Percentiles rank a stretch among this genome's conserved stretches.
phyloP scores from a whole-genome alignment of 1,140 invertebrate species.

The Fopius arisanus region DNA sequence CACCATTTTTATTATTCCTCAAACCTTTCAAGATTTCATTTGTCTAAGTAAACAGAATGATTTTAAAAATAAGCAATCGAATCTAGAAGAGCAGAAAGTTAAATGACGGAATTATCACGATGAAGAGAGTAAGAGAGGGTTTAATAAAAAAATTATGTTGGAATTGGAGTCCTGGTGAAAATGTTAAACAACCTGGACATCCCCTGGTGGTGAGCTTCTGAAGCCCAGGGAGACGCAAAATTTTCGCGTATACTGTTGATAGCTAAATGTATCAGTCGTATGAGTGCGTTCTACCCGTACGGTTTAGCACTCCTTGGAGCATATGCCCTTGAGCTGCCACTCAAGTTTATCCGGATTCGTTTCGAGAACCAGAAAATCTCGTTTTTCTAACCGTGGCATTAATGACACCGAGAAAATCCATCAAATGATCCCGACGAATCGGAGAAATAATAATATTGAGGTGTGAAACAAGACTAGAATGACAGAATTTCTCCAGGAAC shows the following conservation, averaged over 20 bases:
- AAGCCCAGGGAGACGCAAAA: neutral
- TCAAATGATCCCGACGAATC: neutral
- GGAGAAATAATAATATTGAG: neutral
- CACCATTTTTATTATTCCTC: too few species aligned
- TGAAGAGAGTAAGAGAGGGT: too few species aligned
- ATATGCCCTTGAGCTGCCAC: constrained; percentile 10
- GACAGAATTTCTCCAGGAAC: too few species aligned
- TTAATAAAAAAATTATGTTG: too few species aligned
- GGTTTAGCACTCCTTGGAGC: constrained; percentile 11
- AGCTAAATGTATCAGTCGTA: neutral
- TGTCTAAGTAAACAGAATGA: too few species aligned
- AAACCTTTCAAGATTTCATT: too few species aligned
- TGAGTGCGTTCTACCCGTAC: constrained; percentile 1
- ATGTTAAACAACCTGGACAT: neutral
- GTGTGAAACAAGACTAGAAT: too few species aligned
- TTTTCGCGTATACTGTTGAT: neutral
- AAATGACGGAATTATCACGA: too few species aligned
- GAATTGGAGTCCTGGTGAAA: too few species aligned
- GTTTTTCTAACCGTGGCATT: neutral
- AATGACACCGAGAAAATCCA: neutral
- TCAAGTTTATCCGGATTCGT: constrained; percentile 16
- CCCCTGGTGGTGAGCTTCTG: neutral
- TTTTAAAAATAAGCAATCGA: too few species aligned
- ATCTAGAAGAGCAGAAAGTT: too few species aligned
- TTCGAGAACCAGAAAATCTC: constrained; percentile 22